Conservation (phyloP, 1,140 invertebrate species). For the Pseudomyrmex flavicornis region DNA sequence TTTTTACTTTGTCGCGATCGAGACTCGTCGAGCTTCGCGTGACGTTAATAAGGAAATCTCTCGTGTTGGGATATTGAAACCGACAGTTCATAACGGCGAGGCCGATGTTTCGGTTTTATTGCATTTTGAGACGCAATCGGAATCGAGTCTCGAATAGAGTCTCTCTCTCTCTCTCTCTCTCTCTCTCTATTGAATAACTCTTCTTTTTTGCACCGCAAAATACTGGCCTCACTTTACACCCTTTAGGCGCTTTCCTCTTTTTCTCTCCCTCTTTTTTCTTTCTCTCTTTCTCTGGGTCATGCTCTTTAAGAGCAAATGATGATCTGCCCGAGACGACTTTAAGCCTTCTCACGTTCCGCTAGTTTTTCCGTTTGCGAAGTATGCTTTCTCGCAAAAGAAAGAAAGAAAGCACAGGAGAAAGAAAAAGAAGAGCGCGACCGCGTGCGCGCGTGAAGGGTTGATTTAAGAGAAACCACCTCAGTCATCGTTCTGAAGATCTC, state of each 20-base stretch:
- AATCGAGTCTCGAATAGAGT: too few species aligned
- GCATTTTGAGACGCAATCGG: not conserved
- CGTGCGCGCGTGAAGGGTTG: not conserved
- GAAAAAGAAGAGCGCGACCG: not conserved
- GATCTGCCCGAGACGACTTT: conserved; percentile 33
- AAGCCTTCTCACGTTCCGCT: conserved; percentile 40
- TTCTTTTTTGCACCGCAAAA: not conserved
- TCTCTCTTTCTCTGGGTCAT: conserved; percentile 24
- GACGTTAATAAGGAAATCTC: conserved; percentile 47
- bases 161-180: too few species aligned
- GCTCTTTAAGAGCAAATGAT: conserved; percentile 56
- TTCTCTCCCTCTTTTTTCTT: not conserved
- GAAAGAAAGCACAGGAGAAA: not conserved
- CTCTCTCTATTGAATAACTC: not conserved
- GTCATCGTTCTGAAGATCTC: not conserved
- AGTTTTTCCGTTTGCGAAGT: conserved; percentile 40
- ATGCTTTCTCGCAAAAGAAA: not conserved
- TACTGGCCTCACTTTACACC: not conserved
- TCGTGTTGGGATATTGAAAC: conserved; percentile 53
- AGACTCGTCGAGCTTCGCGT: conserved; percentile 60
- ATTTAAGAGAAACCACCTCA: conserved; percentile 3
- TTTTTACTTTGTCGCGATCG: conserved; percentile 35
- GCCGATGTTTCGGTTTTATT: conserved; percentile 55
- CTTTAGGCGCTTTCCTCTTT: not conserved
- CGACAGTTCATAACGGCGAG: conserved; percentile 43